These are phyloP conservation scores for Pangasius djambal DNA, from an alignment of 2,797 vertebrate genomes.

Conservation along the genomic window DNA sequence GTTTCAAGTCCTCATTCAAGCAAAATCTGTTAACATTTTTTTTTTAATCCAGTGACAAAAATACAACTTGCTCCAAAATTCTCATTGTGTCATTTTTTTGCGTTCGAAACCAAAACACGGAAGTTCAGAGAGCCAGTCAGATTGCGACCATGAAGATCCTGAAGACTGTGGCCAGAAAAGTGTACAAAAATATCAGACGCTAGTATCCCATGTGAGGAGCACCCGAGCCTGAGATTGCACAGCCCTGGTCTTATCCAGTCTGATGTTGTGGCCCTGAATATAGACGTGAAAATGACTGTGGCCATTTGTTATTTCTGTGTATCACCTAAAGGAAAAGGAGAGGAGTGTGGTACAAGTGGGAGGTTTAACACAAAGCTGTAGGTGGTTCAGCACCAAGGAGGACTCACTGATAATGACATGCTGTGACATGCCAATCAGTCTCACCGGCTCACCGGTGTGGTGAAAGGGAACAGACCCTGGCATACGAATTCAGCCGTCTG, in stretches of 20 bases:
- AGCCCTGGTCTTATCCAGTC: neutral
- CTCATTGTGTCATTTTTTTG: neutral
- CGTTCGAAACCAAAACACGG: too few species aligned
- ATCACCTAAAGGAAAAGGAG: neutral
- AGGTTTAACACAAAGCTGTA: neutral
- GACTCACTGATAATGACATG: constrained; percentile 6
- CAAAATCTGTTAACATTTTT: neutral
- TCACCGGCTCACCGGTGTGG: neutral
- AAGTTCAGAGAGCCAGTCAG: neutral
- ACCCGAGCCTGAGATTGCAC: neutral
- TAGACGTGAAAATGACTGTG: neutral
- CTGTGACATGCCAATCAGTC: neutral
- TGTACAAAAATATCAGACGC: neutral
- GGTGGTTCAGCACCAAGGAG: too few species aligned
- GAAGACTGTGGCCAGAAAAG: neutral
- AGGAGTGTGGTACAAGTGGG: neutral
- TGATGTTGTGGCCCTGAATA: neutral
- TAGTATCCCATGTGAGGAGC: neutral
- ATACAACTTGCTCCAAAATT: neutral
- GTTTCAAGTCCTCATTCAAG: neutral
- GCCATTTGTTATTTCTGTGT: neutral
- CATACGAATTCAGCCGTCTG: neutral
- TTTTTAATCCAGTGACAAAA: too few species aligned
- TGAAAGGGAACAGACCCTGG: neutral
- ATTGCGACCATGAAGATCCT: neutral